A percentile compares a stretch with the other conserved stretches of the same genome.
These are phyloP conservation scores for Flexamia atlantica DNA, from an alignment of 2,888 invertebrate species.

Conservation along the genomic window DNA sequence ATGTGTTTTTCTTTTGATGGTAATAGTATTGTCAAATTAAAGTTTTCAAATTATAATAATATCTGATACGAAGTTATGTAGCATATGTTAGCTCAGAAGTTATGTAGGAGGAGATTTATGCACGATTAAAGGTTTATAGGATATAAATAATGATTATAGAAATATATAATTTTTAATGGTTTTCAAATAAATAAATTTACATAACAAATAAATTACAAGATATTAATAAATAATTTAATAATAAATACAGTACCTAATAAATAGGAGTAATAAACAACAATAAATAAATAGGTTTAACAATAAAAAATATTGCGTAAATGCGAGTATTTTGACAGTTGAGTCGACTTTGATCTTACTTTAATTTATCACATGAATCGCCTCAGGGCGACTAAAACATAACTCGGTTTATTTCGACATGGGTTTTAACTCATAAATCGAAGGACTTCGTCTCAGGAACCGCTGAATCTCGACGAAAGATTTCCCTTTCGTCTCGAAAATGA, in stretches of 20 bases:
- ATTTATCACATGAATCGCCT: neutral
- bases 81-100: too few species aligned
- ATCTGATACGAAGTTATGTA: too few species aligned
- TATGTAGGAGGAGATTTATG: too few species aligned
- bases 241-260: neutral
- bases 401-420: constrained; percentile 33
- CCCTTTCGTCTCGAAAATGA: constrained; percentile 84
- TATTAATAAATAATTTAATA: constrained; percentile 13
- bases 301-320: neutral
- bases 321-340: neutral
- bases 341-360: neutral
- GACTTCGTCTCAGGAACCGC: constrained; percentile 71
- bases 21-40: too few species aligned
- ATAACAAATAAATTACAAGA: neutral
- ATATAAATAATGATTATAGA: too few species aligned
- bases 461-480: constrained; percentile 84
- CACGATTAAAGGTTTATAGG: too few species aligned
- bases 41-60: too few species aligned
- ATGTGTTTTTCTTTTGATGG: too few species aligned
- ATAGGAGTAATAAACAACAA: constrained; percentile 15
- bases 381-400: neutral
- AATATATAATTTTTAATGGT: too few species aligned
- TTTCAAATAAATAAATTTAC: constrained; percentile 29
- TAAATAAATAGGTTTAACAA: neutral
- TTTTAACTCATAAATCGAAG: constrained; percentile 22